These are phyloP conservation scores for Syngnathus rostellatus DNA, from an alignment of 2,797 vertebrate genomes.

Conservation along the genomic window DNA sequence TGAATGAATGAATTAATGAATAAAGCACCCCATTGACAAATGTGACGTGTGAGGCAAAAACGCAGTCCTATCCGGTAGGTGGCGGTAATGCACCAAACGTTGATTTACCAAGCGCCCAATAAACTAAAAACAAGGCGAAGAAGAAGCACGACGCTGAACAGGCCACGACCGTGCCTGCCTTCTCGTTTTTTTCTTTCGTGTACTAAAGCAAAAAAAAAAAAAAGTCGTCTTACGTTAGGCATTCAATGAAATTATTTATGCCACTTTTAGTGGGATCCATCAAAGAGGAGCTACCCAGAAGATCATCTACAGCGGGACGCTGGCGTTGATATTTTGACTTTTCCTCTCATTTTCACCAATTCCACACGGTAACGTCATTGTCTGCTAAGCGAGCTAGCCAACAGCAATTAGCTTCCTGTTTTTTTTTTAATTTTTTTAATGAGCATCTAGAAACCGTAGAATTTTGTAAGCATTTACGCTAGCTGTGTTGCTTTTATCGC, in stretches of 20 bases:
- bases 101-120: neutral
- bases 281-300: slow-evolving; percentile 16
- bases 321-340: slow-evolving; percentile 29
- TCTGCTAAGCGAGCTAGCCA: slow-evolving; percentile 39
- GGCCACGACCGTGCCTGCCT: slow-evolving; percentile 35
- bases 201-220: slow-evolving; percentile 1
- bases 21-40: too few relatives aligned
- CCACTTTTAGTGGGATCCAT: slow-evolving; percentile 9
- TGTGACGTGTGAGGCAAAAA: too few relatives aligned
- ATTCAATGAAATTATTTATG: slow-evolving; percentile 9
- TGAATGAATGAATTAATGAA: too few relatives aligned
- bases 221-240: slow-evolving; percentile 36
- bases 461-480: neutral
- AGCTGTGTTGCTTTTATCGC: too few relatives aligned
- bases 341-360: slow-evolving; percentile 26
- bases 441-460: slow-evolving; percentile 8
- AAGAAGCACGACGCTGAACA: slow-evolving; percentile 24
- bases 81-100: neutral
- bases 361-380: slow-evolving; percentile 50
- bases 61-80: neutral
- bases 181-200: neutral
- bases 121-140: neutral
- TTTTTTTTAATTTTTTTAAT: too few relatives aligned
- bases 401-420: slow-evolving; percentile 24
- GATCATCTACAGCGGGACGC: slow-evolving; percentile 8